Evolutionary conservation across 2,888 invertebrate species (phyloP).

Genomic region (Drosophila affinis): DNA sequence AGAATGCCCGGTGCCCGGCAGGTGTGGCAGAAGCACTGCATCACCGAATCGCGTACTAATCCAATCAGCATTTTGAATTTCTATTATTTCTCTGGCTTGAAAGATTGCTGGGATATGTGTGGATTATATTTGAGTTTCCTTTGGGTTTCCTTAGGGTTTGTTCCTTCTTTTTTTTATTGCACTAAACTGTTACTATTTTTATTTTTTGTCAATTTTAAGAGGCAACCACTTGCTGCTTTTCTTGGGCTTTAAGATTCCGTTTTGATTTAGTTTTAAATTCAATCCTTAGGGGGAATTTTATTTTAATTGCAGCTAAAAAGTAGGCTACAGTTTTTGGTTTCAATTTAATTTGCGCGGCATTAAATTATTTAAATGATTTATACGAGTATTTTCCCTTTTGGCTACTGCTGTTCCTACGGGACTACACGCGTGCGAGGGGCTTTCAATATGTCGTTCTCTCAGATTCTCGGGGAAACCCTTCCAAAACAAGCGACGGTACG

Average conservation of each 20-base stretch:
- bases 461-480: constrained; percentile 13
- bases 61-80: constrained; percentile 90
- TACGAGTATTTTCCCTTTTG: constrained; percentile 11
- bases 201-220: not conserved
- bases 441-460: constrained; percentile 1
- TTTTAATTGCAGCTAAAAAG: constrained; percentile 28
- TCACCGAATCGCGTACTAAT: constrained; percentile 94
- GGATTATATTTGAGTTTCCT: constrained; percentile 18
- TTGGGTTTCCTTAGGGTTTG: not conserved
- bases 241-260: not conserved
- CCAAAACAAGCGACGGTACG: constrained; percentile 20
- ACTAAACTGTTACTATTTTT: constrained; percentile 3
- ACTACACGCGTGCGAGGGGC: not conserved
- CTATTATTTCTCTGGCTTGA: constrained; percentile 6
- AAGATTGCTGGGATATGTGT: constrained; percentile 50
- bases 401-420: not conserved
- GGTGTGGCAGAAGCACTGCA: constrained; percentile 97
- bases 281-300: constrained; percentile 2
- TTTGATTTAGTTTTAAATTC: constrained; percentile 2
- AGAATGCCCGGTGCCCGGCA: constrained; percentile 91
- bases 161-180: not conserved
- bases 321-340: constrained; percentile 29
- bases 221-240: constrained; percentile 38
- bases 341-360: constrained; percentile 17
- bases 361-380: constrained; percentile 1